Evolutionary conservation across 2,797 vertebrate species (phyloP).

Genomic region (Centroberyx gerrardi): DNA sequence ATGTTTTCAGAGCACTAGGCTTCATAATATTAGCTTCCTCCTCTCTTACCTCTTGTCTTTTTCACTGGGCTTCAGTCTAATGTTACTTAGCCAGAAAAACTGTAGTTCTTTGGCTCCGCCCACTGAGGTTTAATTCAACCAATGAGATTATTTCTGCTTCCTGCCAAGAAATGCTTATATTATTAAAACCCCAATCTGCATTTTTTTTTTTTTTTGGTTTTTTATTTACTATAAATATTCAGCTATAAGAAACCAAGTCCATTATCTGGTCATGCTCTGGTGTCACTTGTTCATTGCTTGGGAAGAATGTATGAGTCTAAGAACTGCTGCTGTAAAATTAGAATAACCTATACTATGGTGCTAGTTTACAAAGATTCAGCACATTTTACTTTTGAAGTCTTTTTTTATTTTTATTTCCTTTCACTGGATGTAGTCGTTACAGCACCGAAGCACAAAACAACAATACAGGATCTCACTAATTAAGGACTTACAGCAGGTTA

Average conservation of each 20-base stretch:
- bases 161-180: no score
- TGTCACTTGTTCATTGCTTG: neutral
- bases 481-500: neutral
- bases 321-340: neutral
- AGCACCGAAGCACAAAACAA: neutral
- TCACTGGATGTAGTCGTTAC: neutral
- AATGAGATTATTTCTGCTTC: no score
- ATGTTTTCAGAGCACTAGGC: no score
- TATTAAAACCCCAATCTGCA: no score
- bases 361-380: constrained; percentile 1
- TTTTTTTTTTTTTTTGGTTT: no score
- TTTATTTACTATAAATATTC: no score
- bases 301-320: neutral
- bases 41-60: no score
- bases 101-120: no score
- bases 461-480: neutral
- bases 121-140: no score
- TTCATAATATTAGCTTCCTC: no score
- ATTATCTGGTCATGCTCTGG: neutral
- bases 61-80: no score
- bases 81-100: no score
- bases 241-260: neutral
- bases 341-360: neutral
- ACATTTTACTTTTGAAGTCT: neutral
- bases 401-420: neutral